Conservation (phyloP, 2,113 vertebrate species). For the Triplophysa tibetana region DNA sequence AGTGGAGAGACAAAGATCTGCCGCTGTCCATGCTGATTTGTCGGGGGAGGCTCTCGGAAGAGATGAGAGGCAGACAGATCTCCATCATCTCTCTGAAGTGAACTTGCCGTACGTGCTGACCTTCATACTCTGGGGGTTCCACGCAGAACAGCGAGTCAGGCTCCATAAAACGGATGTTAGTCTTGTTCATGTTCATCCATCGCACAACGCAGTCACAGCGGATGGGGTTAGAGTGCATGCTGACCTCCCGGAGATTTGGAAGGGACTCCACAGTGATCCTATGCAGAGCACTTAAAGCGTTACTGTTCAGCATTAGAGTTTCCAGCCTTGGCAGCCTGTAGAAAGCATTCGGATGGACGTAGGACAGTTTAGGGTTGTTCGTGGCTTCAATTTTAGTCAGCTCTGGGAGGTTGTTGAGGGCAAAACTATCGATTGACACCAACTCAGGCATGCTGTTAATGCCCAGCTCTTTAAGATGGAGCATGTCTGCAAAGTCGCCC, state of each 20-base stretch:
- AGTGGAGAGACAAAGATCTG: constrained; percentile 89
- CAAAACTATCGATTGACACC: constrained; percentile 94
- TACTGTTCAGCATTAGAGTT: constrained; percentile 94
- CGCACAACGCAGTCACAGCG: constrained; percentile 97
- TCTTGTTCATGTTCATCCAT: constrained; percentile 99
- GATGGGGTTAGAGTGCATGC: constrained; percentile 97
- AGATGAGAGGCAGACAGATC: constrained; percentile 95
- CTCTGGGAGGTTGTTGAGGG: constrained; percentile 94
- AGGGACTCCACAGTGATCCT: constrained; percentile 89
- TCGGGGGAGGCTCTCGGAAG: constrained; percentile 90
- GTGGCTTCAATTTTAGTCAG: constrained; percentile 98
- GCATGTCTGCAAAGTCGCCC: constrained; percentile 96
- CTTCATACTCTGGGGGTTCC: constrained; percentile 94
- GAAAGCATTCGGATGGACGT: constrained; percentile 96
- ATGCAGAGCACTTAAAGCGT: constrained; percentile 93
- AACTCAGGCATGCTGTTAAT: constrained; percentile 98
- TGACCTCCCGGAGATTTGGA: constrained; percentile 93
- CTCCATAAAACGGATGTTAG: constrained; percentile 94
- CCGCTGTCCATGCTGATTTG: constrained; percentile 79
- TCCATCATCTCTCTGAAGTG: constrained; percentile 99
- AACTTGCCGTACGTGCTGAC: constrained; percentile 92
- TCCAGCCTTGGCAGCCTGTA: constrained; percentile 91
- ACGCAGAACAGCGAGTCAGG: constrained; percentile 92
- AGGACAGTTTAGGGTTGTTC: constrained; percentile 95
- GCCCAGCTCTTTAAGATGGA: constrained; percentile 93